These are phyloP conservation scores for Microtus ochrogaster DNA, from an alignment of 2,113 vertebrate genomes.

Conservation along the genomic window DNA sequence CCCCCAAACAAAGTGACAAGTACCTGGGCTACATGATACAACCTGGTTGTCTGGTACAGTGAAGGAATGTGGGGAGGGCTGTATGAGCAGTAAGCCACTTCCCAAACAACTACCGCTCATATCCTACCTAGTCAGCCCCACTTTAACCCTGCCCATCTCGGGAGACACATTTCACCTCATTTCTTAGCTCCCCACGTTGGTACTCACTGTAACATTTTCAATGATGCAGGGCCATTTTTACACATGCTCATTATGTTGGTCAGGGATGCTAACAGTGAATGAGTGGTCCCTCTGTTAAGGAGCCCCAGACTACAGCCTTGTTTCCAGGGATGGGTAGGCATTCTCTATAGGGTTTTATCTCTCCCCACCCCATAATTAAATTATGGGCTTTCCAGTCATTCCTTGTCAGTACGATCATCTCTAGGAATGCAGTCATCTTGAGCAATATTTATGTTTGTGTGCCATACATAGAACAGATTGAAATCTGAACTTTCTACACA, in stretches of 20 bases:
- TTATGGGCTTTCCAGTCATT: neutral
- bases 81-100: neutral
- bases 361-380: neutral
- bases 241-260: neutral
- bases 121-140: neutral
- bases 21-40: neutral
- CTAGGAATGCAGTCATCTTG: neutral
- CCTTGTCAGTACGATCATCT: neutral
- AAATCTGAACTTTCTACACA: neutral
- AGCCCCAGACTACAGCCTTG: neutral
- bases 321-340: neutral
- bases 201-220: neutral
- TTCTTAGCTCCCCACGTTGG: constrained; percentile 34
- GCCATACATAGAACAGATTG: neutral
- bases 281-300: accelerated
- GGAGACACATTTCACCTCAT: constrained; percentile 28
- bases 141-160: constrained; percentile 28
- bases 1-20: constrained; percentile 57
- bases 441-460: neutral
- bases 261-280: accelerated
- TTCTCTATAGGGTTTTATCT: neutral
- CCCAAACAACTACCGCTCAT: neutral
- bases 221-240: neutral
- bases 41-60: neutral
- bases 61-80: neutral